A percentile compares a stretch with the other conserved stretches of the same genome.
These are phyloP conservation scores for Creontiades dilutus DNA, from an alignment of 2,888 invertebrate genomes.

Conservation along the genomic window DNA sequence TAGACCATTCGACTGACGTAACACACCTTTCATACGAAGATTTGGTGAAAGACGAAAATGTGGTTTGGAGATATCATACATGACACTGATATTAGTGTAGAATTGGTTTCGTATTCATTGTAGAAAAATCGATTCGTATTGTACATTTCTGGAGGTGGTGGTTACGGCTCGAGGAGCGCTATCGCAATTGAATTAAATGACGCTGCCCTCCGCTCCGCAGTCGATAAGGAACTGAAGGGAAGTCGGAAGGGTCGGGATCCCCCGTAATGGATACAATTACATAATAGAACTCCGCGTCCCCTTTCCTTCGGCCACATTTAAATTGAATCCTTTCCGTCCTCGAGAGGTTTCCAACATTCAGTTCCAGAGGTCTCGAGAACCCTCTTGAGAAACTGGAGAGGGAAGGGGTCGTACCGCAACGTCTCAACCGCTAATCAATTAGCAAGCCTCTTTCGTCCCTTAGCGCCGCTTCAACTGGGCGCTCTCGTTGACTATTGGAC, in stretches of 20 bases:
- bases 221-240: background rate
- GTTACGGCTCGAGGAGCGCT: too few species aligned
- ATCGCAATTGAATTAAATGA: background rate
- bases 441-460: background rate
- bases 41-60: too few species aligned
- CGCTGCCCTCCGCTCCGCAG: background rate
- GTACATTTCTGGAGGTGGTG: too few species aligned
- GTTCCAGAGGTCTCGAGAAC: conserved; percentile 1
- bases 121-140: too few species aligned
- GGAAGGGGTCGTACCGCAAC: background rate
- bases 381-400: background rate
- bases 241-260: conserved; percentile 12
- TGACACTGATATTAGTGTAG: too few species aligned
- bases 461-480: background rate
- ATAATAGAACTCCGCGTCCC: background rate
- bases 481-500: background rate
- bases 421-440: conserved; percentile 39
- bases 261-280: conserved; percentile 24
- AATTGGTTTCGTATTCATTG: too few species aligned
- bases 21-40: too few species aligned
- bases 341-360: background rate
- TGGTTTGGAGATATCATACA: too few species aligned
- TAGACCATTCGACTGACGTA: too few species aligned
- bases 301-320: background rate
- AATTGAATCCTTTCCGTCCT: conserved; percentile 30